Conservation (phyloP, 2,113 vertebrate species). For the Pyxicephalus adspersus region DNA sequence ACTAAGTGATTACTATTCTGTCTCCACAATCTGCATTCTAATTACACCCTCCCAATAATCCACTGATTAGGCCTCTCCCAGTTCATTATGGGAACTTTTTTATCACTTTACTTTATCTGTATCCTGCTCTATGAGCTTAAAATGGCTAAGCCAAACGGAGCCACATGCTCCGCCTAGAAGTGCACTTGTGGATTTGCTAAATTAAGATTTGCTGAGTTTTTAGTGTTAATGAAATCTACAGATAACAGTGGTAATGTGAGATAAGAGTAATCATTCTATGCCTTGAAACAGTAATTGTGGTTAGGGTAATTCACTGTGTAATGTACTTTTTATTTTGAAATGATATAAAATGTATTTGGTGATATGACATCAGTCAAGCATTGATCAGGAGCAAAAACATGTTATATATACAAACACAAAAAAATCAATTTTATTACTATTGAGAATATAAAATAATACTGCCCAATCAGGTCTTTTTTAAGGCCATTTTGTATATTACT, state of each 20-base stretch:
- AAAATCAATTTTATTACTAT: no score
- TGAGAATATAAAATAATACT: no score
- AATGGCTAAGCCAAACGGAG: constrained; percentile 3
- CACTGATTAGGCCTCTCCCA: constrained; percentile 27
- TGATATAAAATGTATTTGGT: no score
- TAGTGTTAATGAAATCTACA: not conserved
- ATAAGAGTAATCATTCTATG: no score
- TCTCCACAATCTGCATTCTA: not conserved
- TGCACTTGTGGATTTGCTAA: not conserved
- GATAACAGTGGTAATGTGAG: not conserved
- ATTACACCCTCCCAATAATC: not conserved
- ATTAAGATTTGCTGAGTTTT: not conserved
- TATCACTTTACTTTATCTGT: constrained; percentile 44
- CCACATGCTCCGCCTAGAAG: not conserved
- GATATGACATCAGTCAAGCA: no score
- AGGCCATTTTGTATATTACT: no score
- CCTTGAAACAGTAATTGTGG: no score
- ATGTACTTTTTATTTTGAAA: no score
- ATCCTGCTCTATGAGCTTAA: constrained; percentile 43
- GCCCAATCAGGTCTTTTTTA: no score
- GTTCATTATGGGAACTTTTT: not conserved
- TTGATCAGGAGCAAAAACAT: no score
- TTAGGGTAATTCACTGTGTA: no score
- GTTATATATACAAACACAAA: no score
- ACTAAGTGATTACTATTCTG: not conserved